Base-by-base conservation (phyloP, 2,797 vertebrate genomes). In the Momotus momota region DNA sequence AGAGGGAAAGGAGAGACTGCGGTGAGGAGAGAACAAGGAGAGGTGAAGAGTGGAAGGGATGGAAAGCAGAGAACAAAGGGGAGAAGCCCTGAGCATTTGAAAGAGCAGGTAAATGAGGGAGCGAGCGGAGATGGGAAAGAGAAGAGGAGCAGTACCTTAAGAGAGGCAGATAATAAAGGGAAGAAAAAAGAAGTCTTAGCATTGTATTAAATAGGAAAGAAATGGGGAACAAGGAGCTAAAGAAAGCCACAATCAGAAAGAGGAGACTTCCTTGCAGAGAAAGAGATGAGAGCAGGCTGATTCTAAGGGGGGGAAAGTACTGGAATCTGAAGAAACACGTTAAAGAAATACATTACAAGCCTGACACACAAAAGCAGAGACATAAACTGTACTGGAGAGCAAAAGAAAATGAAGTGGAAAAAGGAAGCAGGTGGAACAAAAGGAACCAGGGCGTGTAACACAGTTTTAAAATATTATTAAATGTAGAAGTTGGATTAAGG, bases 31-130 rank as follows among this genome's bases (percentile, higher is more conserved):
- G 83, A 96, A 93, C 45, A 92, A 94, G 93, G 60, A 85, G 82
- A 91, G 90, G 92, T 93, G 94, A 95, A 70, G 86, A 94, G 88
- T 92, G 83, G 88, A 96, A 95, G 83, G 88, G 86, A 77, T 77
- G 84, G 96, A 95, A 94, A 91, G 81, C 78, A 33, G 55, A 87
- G 90, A 96, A 94, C 94, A 94, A 96, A 96, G 57, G 31, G 26
- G 74, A 89, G 64, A 96, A 91, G 46, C 64, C 55, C 64, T 62
- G 61, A 84, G 69, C 54, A 8, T 86, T 85, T 96, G 88, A 96
- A 95, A 96, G 67, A 94, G 74, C 88, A 80, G 69, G 83, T 93
- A 95, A 92, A 96, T 77, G 91, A 90, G 74, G 86, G 83, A 96
- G 54, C 0, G 1, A 93, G 48, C 4, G 5, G 48, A 94, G 75